Evolutionary conservation across 2,888 invertebrate genomes (phyloP), one percentile per base, ranked within the genome.

Genomic region (Caprella mutica): DNA sequence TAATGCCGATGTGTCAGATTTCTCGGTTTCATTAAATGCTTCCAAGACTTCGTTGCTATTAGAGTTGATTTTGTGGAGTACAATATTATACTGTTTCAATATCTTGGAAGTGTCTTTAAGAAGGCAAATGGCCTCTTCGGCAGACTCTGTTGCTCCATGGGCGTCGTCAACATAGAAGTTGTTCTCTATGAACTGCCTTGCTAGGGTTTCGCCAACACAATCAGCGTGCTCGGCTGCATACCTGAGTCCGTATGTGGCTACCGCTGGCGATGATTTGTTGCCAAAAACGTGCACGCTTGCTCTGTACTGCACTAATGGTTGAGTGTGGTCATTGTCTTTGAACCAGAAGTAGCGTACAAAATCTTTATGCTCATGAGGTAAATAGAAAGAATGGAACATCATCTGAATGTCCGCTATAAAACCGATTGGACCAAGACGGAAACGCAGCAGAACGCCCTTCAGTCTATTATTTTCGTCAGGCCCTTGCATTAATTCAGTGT

Each of bases 381-480:
- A 9, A 14, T 33, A 33, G 33, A 33, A 33, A 12, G 33, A 33
- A 33, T 33, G 33, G 14, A 33, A 33, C 33, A 33, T 33, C 9
- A 14, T 14, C 33, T 33, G 33, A 33, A 33, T 14, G 33, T 14
- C 33, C 33, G 33, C 33, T 12, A 33, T 14, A 21, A 40, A 40
- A 19, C 40, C 40, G 14, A 48, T 27, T 27, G 14, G n/a, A 12
- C 50, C 50, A 24, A 27, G 27, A 4, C 50, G 19, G 27, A 48
- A 48, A 12, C 50, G 24, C 19, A 27, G 14, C 5, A 48, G 50
- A 5, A 48, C 50, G 29, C 27, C 50, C 6, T 24, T 19, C 17
- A 48, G 27, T 6, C 21, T 48, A 21, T 48, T 48, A 21, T 48
- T 48, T 26, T 26, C 27, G 29, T 48, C 50, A 3, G 50, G 50